Conservation (phyloP, 1,140 invertebrate genomes). For the Diprion similis region DNA sequence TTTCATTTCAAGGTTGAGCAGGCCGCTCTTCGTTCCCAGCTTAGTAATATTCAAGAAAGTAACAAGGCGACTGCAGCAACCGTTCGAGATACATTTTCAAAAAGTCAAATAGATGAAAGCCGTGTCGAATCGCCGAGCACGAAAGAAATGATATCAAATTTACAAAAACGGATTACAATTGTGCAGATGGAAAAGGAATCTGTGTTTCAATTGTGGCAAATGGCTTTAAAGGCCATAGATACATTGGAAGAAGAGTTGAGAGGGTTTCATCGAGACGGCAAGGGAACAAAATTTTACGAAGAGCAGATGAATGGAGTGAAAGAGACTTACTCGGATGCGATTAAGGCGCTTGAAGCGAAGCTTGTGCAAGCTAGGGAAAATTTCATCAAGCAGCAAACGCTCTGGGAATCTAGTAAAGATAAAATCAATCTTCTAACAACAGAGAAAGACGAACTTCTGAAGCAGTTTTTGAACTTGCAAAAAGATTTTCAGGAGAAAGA, state of each 20-base stretch:
- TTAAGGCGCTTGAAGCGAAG: conserved; percentile 54
- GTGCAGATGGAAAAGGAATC: conserved; percentile 65
- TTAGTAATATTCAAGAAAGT: conserved; percentile 41
- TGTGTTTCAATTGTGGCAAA: conserved; percentile 66
- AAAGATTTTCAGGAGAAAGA: conserved; percentile 42
- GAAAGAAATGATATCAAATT: conserved; percentile 43
- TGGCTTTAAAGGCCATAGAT: conserved; percentile 65
- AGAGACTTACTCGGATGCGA: conserved; percentile 56
- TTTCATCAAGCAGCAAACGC: conserved; percentile 49
- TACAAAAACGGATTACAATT: conserved; percentile 48
- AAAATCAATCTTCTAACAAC: conserved; percentile 42
- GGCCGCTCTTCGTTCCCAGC: conserved; percentile 38
- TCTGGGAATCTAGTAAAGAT: conserved; percentile 45
- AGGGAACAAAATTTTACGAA: conserved; percentile 43
- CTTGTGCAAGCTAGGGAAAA: conserved; percentile 50
- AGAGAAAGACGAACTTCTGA: conserved; percentile 43
- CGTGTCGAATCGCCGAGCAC: conserved; percentile 22
- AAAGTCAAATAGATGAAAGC: conserved; percentile 38
- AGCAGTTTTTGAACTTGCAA: conserved; percentile 35
- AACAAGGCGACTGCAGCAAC: conserved; percentile 35
- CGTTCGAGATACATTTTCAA: conserved; percentile 36
- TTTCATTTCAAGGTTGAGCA: conserved; percentile 46
- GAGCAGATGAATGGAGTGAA: conserved; percentile 50
- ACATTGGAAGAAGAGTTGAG: conserved; percentile 64
- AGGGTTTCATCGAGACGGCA: conserved; percentile 52